These are phyloP conservation scores for Syncerus caffer DNA, from an alignment of 2,797 vertebrate genomes.

Conservation along the genomic window DNA sequence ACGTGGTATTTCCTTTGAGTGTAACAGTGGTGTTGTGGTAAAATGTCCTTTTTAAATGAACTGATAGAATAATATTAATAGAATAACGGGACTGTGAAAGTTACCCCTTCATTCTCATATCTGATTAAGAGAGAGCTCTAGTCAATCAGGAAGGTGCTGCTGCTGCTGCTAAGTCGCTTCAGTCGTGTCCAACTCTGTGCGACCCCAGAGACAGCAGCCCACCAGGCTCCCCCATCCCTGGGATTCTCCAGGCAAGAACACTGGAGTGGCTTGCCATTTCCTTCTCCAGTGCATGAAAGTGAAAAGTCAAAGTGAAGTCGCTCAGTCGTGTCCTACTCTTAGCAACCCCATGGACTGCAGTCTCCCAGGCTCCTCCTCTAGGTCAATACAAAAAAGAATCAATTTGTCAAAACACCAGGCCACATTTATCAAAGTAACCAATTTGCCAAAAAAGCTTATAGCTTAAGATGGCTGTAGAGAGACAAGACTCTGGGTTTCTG, in stretches of 20 bases:
- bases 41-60: not conserved
- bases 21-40: not conserved
- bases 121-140: not conserved
- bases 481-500: not conserved
- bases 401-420: constrained; percentile 11
- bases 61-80: not conserved
- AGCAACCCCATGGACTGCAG: too few relatives aligned
- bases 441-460: not conserved
- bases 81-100: not conserved
- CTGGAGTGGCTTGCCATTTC: too few relatives aligned
- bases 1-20: not conserved
- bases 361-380: not conserved
- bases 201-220: too few relatives aligned
- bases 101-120: not conserved
- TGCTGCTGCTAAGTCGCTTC: too few relatives aligned
- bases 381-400: not conserved
- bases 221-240: too few relatives aligned
- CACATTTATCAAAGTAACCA: not conserved
- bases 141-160: not conserved
- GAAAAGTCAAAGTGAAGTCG: too few relatives aligned
- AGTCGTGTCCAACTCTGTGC: too few relatives aligned
- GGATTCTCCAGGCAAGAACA: too few relatives aligned
- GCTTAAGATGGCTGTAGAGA: not conserved
- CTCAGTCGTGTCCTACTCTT: too few relatives aligned
- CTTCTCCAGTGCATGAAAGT: too few relatives aligned